A percentile compares a stretch with the other conserved stretches of the same genome.
phyloP scores from a whole-genome alignment of 2,113 vertebrate genomes.

The Syngnathus typhle region DNA sequence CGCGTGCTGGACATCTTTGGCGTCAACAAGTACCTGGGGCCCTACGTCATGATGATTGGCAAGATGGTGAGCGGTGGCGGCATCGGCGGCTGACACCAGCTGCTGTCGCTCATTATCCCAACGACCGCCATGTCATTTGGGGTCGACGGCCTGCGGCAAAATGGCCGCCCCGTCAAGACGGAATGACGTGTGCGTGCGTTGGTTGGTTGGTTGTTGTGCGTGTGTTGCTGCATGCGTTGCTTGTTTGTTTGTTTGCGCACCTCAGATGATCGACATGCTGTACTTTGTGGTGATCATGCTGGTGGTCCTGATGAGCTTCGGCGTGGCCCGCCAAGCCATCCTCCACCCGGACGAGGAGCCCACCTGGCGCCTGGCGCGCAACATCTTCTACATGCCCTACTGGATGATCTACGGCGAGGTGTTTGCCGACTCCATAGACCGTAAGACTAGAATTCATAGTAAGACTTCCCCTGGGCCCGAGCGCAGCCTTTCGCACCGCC shows the following conservation, averaged over 20 bases:
- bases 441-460: slow-evolving; percentile 99
- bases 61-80: slow-evolving; percentile 87
- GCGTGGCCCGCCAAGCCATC: slow-evolving; percentile 93
- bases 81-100: no score
- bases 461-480: slow-evolving; percentile 76
- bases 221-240: no score
- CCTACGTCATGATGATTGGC: slow-evolving; percentile 99
- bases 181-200: background rate
- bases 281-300: slow-evolving; percentile 99
- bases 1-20: slow-evolving; percentile 97
- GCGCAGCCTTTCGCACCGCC: background rate
- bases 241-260: background rate
- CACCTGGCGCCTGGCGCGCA: slow-evolving; percentile 90
- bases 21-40: slow-evolving; percentile 97
- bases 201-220: no score
- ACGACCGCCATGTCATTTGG: no score
- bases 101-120: no score
- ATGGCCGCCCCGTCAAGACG: no score
- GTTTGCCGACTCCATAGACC: slow-evolving; percentile 99
- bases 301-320: slow-evolving; percentile 97
- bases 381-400: slow-evolving; percentile 99
- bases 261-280: slow-evolving; percentile 97
- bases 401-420: slow-evolving; percentile 99
- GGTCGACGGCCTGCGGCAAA: no score
- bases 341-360: slow-evolving; percentile 94